Evolutionary conservation across 1,140 invertebrate genomes (phyloP).

Genomic region (Bombus huntii): DNA sequence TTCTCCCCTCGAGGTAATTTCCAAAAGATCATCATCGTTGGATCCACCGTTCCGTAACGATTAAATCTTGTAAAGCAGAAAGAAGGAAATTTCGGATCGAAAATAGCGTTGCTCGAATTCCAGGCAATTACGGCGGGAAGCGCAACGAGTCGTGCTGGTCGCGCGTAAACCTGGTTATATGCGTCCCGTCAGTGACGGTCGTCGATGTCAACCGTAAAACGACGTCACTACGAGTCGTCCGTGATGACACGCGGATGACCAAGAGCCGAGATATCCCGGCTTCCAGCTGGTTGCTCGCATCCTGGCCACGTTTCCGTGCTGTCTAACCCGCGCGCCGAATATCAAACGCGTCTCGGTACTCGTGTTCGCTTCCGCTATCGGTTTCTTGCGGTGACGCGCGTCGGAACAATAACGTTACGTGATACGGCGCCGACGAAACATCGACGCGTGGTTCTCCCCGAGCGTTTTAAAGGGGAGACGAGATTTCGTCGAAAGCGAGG

Average conservation of each 20-base stretch:
- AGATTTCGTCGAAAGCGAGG: background rate
- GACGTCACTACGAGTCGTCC: conserved; percentile 7
- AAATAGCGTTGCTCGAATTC: background rate
- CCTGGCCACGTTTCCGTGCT: conserved; percentile 28
- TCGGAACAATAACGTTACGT: conserved; percentile 41
- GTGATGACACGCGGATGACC: background rate
- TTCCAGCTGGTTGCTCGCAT: conserved; percentile 14
- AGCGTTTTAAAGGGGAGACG: background rate
- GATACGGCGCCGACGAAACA: background rate
- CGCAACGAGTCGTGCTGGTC: conserved; percentile 13
- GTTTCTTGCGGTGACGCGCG: conserved; percentile 48
- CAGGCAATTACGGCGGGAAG: background rate
- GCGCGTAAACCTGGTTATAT: conserved; percentile 18
- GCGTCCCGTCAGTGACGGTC: background rate
- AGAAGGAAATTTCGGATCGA: background rate
- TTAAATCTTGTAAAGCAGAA: background rate
- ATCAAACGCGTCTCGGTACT: conserved; percentile 15
- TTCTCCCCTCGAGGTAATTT: background rate
- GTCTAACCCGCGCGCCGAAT: conserved; percentile 25
- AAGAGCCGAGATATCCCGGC: background rate
- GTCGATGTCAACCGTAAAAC: conserved; percentile 32
- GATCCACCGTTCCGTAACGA: background rate
- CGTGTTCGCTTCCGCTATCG: conserved; percentile 33
- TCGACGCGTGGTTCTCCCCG: conserved; percentile 2
- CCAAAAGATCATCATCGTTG: background rate